Base-by-base conservation (phyloP, 2,797 vertebrate species). In the Antennarius maculatus region DNA sequence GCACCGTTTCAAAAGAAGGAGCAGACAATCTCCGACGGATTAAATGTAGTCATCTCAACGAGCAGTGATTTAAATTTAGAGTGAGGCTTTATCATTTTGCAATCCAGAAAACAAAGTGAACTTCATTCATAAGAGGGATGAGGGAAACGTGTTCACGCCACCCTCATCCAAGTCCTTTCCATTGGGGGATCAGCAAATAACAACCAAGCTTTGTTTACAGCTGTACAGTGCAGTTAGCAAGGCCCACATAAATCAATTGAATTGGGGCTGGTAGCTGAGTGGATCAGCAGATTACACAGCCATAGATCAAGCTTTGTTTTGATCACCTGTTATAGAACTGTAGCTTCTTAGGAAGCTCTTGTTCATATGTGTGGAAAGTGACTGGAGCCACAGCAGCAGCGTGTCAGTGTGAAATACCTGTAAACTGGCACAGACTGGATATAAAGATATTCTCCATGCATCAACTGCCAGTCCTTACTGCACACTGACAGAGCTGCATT, bases 21-120 rank as follows among this genome's bases (percentile, higher is more conserved):
- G 53, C 37, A 45, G n/a, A 42, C 23, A 54, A 5, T 34, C 29
- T 34, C 27, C 3, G 51, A 56, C 59, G 60, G 39, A 71, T 54
- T 28, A 50, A 66, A 73, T 68, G 16, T 69, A 76, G 57, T 62
- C 74, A 80, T 80, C 69, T 76, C 45, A 55, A 50, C 54, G 69
- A 16, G 6, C 43, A 52, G 45, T 18, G 28, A 7, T 49, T 42
- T 31, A 45, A 57, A 69, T 54, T 31, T 17, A 34, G 60, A 55
- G 54, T 64, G 42, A 64, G 49, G 10, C n/a, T 37, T 50, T 41
- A 49, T 55, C 17, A 47, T 66, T 15, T 61, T 17, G 55, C 69
- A 76, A 12, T 62, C 74, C 31, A 43, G 49, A 39, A 54, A 52
- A 41, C 7, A 16, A 29, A 43, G 4, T 16, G 34, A 66, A 61